A percentile compares a stretch with the other conserved stretches of the same genome.
phyloP scores from a whole-genome alignment of 2,797 vertebrate species.

The Pangasius krempfi region DNA sequence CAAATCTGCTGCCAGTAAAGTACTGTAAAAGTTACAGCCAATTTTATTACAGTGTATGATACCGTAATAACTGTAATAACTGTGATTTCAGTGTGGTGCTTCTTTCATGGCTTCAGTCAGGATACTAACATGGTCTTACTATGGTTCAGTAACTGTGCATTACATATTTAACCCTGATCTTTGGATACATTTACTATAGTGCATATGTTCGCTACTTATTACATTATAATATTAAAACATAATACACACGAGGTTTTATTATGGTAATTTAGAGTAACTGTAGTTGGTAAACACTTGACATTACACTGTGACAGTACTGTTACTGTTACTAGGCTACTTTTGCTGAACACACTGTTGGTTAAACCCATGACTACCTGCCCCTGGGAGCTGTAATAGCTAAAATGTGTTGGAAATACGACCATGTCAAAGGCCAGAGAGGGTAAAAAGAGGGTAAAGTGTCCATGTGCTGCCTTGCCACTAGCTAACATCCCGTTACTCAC shows the following conservation, averaged over 20 bases:
- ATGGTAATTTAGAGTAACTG: background rate
- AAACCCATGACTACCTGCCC: background rate
- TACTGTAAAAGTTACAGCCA: background rate
- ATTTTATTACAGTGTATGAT: background rate
- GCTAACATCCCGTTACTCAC: slow-evolving; percentile 74
- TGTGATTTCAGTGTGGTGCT: background rate
- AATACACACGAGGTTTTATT: background rate
- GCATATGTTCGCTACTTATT: background rate
- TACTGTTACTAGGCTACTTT: slow-evolving; percentile 15
- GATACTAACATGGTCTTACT: background rate
- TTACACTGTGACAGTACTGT: background rate
- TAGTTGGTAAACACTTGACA: background rate
- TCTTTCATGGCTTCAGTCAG: background rate
- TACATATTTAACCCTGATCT: background rate
- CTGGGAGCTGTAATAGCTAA: background rate
- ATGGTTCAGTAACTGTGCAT: background rate
- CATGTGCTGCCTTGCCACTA: background rate
- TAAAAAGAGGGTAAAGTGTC: background rate
- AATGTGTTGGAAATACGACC: background rate
- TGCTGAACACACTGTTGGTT: background rate
- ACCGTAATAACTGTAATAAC: too few species aligned
- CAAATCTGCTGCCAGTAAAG: background rate
- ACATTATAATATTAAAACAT: background rate
- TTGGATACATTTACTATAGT: background rate
- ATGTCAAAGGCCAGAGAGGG: background rate